Evolutionary conservation across 2,113 vertebrate genomes (phyloP).

Genomic region (Pterocles burchelli): DNA sequence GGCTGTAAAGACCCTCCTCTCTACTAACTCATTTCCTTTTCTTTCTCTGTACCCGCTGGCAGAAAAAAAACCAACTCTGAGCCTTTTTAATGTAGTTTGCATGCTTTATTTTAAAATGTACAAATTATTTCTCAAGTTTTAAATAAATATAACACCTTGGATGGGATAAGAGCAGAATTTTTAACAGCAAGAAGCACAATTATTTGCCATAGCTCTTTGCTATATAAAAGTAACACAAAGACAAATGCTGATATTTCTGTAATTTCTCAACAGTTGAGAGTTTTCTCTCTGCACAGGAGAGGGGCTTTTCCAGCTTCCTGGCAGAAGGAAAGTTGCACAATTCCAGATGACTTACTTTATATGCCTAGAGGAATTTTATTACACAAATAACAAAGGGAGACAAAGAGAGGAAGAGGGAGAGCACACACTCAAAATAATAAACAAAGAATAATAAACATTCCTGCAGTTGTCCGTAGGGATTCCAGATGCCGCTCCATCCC

Average conservation of each 20-base stretch:
- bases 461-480: neutral
- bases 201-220: neutral
- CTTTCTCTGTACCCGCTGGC: neutral
- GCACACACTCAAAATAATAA: constrained; percentile 34
- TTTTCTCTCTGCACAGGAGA: neutral
- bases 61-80: neutral
- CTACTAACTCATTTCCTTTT: neutral
- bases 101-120: neutral
- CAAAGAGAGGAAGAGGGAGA: constrained; percentile 20
- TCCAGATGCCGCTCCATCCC: constrained; percentile 25
- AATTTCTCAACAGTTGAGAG: neutral
- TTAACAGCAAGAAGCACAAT: neutral
- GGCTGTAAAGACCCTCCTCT: constrained; percentile 2
- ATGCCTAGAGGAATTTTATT: constrained; percentile 29
- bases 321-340: constrained; percentile 4
- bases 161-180: neutral
- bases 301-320: constrained; percentile 26
- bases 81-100: neutral
- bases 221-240: neutral
- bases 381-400: constrained; percentile 28
- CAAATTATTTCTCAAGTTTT: neutral
- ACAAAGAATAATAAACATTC: constrained; percentile 40
- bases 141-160: neutral
- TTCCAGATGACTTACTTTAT: constrained; percentile 39
- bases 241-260: neutral